These are phyloP conservation scores for Sinodicranocentrus sp. DNA, from an alignment of 2,888 invertebrate genomes.

Conservation along the genomic window DNA sequence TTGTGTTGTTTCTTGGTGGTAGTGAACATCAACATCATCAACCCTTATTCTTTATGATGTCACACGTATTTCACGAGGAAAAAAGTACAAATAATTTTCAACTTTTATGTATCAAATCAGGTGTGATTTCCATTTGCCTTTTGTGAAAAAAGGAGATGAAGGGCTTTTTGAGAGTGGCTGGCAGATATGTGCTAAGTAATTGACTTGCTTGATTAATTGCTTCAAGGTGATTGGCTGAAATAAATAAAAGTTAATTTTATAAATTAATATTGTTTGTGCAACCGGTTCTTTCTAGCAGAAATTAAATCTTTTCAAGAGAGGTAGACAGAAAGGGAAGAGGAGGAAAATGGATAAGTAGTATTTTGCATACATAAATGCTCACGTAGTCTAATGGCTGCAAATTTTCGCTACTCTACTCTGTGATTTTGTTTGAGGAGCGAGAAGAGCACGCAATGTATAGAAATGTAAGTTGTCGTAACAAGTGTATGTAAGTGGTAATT, in stretches of 20 bases:
- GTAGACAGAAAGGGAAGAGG: constrained; percentile 13
- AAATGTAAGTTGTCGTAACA: background rate
- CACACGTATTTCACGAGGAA: constrained; percentile 13
- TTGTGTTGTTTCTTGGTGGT: constrained; percentile 19
- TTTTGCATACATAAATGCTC: background rate
- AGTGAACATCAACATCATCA: constrained; percentile 9
- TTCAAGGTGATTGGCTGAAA: constrained; percentile 63
- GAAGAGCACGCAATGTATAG: background rate
- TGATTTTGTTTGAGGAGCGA: no score
- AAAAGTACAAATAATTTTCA: constrained; percentile 42
- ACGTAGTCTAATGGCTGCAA: background rate
- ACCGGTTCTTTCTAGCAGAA: constrained; percentile 63
- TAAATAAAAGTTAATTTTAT: constrained; percentile 68
- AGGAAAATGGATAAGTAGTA: no score
- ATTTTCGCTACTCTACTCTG: background rate
- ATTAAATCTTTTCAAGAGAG: constrained; percentile 53
- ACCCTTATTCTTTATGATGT: constrained; percentile 30
- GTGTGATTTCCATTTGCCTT: constrained; percentile 49
- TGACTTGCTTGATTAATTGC: constrained; percentile 67
- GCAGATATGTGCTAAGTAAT: constrained; percentile 67
- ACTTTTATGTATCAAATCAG: constrained; percentile 43
- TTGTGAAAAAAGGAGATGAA: constrained; percentile 32
- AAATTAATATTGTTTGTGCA: constrained; percentile 67
- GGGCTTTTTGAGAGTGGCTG: constrained; percentile 24
- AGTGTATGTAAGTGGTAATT: constrained; percentile 50